Evolutionary conservation across 2,113 vertebrate genomes (phyloP).

Genomic region (Oreochromis spilurus): DNA sequence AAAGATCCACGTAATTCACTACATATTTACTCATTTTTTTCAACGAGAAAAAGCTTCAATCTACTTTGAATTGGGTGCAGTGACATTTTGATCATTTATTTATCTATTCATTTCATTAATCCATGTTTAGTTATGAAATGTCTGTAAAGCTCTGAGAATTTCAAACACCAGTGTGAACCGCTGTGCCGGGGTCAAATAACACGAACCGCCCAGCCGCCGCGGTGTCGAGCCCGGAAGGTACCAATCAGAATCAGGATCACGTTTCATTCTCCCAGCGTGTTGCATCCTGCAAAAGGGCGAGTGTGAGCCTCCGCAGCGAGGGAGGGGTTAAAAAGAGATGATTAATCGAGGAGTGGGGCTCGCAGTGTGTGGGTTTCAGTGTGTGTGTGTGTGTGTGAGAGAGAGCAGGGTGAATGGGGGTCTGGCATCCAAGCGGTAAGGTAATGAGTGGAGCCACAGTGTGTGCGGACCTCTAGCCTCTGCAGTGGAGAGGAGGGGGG

Average conservation of each 20-base stretch:
- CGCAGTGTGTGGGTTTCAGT: neutral
- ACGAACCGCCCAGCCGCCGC: neutral
- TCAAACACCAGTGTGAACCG: neutral
- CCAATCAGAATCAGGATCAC: conserved; percentile 44
- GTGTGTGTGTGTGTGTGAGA: neutral
- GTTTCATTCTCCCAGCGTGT: conserved; percentile 9
- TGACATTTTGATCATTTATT: neutral
- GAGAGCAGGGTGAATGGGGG: conserved; percentile 37
- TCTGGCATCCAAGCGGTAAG: conserved; percentile 50
- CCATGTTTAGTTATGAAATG: neutral
- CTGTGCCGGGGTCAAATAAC: neutral
- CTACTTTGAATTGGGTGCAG: neutral
- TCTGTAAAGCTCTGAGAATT: neutral
- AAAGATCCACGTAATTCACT: neutral
- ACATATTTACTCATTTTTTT: neutral
- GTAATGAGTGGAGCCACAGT: conserved; percentile 60
- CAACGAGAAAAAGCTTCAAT: neutral
- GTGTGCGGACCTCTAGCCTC: conserved; percentile 61
- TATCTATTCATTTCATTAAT: neutral
- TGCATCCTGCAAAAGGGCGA: neutral
- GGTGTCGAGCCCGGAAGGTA: neutral
- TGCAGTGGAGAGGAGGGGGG: conserved; percentile 36
- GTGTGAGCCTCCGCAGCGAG: neutral
- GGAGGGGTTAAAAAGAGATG: conserved; percentile 41
- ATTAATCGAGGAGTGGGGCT: conserved; percentile 32